These are phyloP conservation scores for Porphyrio hochstetteri DNA, from an alignment of 2,113 vertebrate genomes.

Conservation along the genomic window DNA sequence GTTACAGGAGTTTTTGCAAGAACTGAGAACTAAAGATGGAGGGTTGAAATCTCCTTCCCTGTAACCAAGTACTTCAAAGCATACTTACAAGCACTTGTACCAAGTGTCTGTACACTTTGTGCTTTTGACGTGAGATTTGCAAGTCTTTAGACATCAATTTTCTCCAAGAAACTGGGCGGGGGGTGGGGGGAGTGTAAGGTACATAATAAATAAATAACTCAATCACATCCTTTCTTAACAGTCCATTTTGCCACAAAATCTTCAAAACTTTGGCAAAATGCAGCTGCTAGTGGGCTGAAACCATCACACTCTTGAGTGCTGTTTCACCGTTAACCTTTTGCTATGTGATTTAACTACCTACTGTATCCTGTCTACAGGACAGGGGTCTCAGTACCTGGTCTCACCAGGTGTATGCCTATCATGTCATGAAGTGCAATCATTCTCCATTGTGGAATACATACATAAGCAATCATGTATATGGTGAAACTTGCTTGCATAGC, in stretches of 20 bases:
- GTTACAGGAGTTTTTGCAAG: not conserved
- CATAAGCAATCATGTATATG: not conserved
- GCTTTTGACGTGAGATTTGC: not conserved
- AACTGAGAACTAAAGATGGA: not conserved
- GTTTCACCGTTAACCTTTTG: not conserved
- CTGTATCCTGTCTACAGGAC: not conserved
- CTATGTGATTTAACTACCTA: not conserved
- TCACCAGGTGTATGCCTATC: fast-evolving
- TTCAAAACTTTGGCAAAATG: not conserved
- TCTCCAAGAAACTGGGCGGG: not conserved
- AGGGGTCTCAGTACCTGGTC: not conserved
- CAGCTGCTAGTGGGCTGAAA: not conserved
- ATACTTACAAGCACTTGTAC: not conserved
- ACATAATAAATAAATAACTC: not conserved
- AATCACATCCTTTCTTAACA: not conserved
- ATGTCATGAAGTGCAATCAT: not conserved
- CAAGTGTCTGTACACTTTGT: not conserved
- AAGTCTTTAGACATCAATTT: not conserved
- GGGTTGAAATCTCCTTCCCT: not conserved
- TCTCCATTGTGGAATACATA: not conserved
- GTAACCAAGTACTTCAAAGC: not conserved
- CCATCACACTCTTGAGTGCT: not conserved
- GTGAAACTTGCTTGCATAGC: not conserved
- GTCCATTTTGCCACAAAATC: not conserved
- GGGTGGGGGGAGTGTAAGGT: not conserved